Conservation (phyloP, 2,888 invertebrate genomes). For the Ectemnius continuus region DNA sequence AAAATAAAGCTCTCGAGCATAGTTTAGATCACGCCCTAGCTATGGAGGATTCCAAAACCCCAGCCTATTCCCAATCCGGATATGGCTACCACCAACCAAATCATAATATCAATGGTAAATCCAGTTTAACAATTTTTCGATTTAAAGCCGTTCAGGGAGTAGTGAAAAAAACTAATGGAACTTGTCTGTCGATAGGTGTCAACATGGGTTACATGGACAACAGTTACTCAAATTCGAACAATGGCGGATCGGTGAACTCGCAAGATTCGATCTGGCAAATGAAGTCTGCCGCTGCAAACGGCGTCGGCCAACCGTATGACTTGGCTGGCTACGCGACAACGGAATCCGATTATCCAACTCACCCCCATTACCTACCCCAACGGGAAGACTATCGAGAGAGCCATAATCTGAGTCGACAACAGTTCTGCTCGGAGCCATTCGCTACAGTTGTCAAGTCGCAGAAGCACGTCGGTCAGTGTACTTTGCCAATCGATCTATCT, state of each 20-base stretch:
- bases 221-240: slow-evolving; percentile 95
- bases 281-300: slow-evolving; percentile 91
- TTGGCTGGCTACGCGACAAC: slow-evolving; percentile 91
- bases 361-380: slow-evolving; percentile 87
- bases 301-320: slow-evolving; percentile 85
- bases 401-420: slow-evolving; percentile 91
- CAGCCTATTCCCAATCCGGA: slow-evolving; percentile 90
- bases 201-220: slow-evolving; percentile 95
- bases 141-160: not conserved
- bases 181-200: slow-evolving; percentile 81
- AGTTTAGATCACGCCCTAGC: slow-evolving; percentile 91
- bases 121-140: not conserved
- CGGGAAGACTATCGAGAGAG: slow-evolving; percentile 87
- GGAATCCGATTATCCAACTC: slow-evolving; percentile 89
- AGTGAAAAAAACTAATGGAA: slow-evolving; percentile 10
- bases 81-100: slow-evolving; percentile 90
- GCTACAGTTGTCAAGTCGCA: slow-evolving; percentile 94
- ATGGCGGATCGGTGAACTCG: slow-evolving; percentile 96
- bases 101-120: slow-evolving; percentile 85
- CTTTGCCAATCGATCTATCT: slow-evolving; percentile 4
- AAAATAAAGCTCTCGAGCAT: slow-evolving; percentile 94
- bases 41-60: slow-evolving; percentile 91
- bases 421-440: slow-evolving; percentile 93
- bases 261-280: slow-evolving; percentile 97
- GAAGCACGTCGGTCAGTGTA: slow-evolving; percentile 90